Conservation (phyloP, 2,113 vertebrate species). For the Corydoras sp. region DNA sequence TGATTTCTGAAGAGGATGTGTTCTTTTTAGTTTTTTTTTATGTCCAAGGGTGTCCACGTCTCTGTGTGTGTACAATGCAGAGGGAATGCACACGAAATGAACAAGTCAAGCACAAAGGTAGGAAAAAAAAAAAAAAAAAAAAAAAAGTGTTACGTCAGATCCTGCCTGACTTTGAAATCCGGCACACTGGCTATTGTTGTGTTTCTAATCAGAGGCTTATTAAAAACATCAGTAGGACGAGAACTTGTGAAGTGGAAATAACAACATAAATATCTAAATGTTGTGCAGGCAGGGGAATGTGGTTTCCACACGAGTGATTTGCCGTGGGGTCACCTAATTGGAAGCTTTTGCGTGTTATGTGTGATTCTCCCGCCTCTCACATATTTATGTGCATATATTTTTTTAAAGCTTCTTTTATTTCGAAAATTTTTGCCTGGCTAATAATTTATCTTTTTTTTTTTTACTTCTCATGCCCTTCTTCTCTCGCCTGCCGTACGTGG, state of each 20-base stretch:
- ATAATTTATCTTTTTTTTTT: constrained; percentile 39
- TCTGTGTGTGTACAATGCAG: constrained; percentile 16
- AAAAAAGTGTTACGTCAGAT: constrained; percentile 41
- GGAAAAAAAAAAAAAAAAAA: background rate
- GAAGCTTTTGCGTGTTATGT: constrained; percentile 27
- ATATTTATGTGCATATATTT: constrained; percentile 50
- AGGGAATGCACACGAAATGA: background rate
- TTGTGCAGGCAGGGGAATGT: constrained; percentile 19
- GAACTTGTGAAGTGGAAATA: constrained; percentile 41
- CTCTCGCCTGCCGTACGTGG: constrained; percentile 20
- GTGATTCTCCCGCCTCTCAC: constrained; percentile 14
- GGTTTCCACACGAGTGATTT: constrained; percentile 31
- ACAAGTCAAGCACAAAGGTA: constrained; percentile 14
- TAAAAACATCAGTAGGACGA: constrained; percentile 37
- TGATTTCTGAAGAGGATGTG: too few relatives aligned
- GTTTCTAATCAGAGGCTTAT: constrained; percentile 40
- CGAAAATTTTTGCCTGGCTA: constrained; percentile 34
- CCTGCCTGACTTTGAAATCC: constrained; percentile 38
- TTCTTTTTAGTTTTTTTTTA: too few relatives aligned
- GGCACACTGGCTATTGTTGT: constrained; percentile 20
- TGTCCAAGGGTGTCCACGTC: too few relatives aligned
- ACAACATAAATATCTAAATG: constrained; percentile 45
- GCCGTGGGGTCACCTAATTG: constrained; percentile 42
- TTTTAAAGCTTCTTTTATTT: constrained; percentile 44
- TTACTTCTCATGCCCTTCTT: constrained; percentile 11